These are phyloP conservation scores for Strix aluco DNA, from an alignment of 2,113 vertebrate species.

Conservation along the genomic window DNA sequence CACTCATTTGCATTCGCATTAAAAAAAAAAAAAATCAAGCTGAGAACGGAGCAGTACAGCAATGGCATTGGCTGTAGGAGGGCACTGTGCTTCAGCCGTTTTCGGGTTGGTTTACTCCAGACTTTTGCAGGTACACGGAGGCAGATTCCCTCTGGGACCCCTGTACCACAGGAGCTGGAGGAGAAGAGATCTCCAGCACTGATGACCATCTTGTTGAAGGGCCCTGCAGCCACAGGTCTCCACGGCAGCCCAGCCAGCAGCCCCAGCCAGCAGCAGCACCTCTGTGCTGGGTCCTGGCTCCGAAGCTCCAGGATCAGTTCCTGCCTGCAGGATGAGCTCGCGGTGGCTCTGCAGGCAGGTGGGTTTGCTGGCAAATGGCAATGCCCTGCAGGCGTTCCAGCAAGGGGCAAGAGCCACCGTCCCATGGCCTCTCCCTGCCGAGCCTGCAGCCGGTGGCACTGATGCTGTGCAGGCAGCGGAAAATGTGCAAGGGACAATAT, in stretches of 20 bases:
- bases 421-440: background rate
- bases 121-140: background rate
- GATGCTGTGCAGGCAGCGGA: too few relatives aligned
- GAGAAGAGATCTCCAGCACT: background rate
- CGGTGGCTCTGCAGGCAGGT: background rate
- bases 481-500: background rate
- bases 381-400: rapidly evolving
- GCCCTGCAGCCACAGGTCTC: background rate
- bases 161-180: background rate
- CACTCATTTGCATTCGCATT: background rate
- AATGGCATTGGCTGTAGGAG: background rate
- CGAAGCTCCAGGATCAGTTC: background rate
- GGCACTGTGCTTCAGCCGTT: background rate
- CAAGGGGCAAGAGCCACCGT: rapidly evolving
- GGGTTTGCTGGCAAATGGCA: background rate
- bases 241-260: background rate
- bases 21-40: background rate
- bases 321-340: background rate
- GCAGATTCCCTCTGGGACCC: background rate
- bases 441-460: background rate
- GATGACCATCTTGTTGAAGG: background rate
- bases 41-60: background rate
- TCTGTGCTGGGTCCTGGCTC: background rate
- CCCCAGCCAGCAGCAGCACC: background rate
- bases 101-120: background rate